Evolutionary conservation across 2,113 vertebrate genomes (phyloP).

Genomic region (Empidonax alnorum): DNA sequence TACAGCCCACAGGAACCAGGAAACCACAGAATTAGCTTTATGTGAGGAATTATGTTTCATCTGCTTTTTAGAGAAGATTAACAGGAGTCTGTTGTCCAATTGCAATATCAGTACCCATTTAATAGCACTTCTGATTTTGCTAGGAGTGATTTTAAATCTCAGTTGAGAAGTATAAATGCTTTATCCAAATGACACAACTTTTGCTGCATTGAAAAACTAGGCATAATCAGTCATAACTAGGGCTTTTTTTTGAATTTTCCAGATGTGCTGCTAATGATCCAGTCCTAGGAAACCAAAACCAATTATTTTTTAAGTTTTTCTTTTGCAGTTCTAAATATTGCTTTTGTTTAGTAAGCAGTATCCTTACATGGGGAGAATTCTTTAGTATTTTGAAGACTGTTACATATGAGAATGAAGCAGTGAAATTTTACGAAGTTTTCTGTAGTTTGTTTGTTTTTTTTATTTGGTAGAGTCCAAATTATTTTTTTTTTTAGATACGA

Average conservation of each 20-base stretch:
- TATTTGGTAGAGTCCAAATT: background rate
- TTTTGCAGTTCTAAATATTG: background rate
- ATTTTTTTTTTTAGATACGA: background rate
- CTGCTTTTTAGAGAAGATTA: conserved; percentile 30
- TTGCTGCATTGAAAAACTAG: background rate
- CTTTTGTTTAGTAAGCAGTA: background rate
- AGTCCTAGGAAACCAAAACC: background rate
- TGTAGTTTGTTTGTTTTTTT: background rate
- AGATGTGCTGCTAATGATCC: background rate
- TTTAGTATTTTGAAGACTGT: background rate
- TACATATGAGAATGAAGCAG: background rate
- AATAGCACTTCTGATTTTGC: background rate
- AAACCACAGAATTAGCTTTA: conserved; percentile 48
- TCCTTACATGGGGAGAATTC: background rate
- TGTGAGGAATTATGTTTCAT: conserved; percentile 43
- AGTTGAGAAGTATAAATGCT: background rate
- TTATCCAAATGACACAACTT: background rate
- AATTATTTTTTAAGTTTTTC: background rate
- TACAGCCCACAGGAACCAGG: conserved; percentile 8
- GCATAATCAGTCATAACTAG: background rate
- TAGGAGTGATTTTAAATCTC: background rate
- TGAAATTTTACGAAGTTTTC: background rate
- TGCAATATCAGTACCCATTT: background rate
- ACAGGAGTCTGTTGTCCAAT: background rate
- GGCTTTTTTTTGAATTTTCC: background rate